These are phyloP conservation scores for Drosophila kambysellisi DNA, from an alignment of 2,888 invertebrate genomes.

Conservation along the genomic window DNA sequence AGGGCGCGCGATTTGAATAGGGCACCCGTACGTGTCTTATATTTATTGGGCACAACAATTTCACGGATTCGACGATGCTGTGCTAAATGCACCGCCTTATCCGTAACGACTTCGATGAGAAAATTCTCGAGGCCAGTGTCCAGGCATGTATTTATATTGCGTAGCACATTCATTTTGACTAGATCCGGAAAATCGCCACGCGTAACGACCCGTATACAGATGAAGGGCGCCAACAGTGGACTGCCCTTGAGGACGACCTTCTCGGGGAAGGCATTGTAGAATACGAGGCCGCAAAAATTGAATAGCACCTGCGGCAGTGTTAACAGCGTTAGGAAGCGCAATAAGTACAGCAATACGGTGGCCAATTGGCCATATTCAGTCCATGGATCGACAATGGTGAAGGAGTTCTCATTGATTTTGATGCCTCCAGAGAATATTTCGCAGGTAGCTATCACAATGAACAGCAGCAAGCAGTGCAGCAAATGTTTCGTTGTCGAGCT, in stretches of 20 bases:
- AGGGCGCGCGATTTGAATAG: constrained; percentile 97
- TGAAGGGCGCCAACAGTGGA: constrained; percentile 95
- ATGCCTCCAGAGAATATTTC: constrained; percentile 89
- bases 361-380: constrained; percentile 91
- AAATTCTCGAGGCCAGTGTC: constrained; percentile 97
- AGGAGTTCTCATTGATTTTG: constrained; percentile 86
- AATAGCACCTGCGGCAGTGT: constrained; percentile 96
- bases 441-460: constrained; percentile 90
- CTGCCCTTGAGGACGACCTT: constrained; percentile 95
- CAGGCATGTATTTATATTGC: constrained; percentile 94
- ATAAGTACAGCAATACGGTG: constrained; percentile 90
- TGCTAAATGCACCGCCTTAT: constrained; percentile 92
- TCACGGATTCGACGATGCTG: constrained; percentile 93
- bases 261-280: constrained; percentile 98
- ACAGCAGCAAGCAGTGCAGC: constrained; percentile 91
- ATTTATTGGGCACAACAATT: constrained; percentile 94
- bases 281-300: constrained; percentile 91
- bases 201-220: constrained; percentile 97
- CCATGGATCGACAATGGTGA: constrained; percentile 91
- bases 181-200: constrained; percentile 97
- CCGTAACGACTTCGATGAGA: constrained; percentile 97
- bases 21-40: constrained; percentile 95
- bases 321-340: constrained; percentile 92
- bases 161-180: constrained; percentile 93
- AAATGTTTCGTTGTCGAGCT: constrained; percentile 89